These are phyloP conservation scores for Chesias legatella DNA, from an alignment of 2,888 invertebrate species.

Conservation along the genomic window DNA sequence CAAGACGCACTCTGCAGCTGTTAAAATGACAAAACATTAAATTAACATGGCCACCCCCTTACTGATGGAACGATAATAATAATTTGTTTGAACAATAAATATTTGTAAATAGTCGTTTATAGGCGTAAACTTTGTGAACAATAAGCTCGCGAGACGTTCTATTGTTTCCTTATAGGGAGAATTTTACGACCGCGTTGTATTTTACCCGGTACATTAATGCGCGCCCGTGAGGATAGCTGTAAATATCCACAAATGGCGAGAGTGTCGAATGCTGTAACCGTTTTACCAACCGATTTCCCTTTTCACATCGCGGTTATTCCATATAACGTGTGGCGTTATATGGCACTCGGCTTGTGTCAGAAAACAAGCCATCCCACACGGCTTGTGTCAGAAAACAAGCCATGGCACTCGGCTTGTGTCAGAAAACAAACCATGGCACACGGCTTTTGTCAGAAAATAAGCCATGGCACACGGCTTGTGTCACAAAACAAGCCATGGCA, in stretches of 20 bases:
- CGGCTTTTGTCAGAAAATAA: too few species aligned
- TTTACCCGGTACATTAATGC: constrained; percentile 20
- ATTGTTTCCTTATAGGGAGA: constrained; percentile 19
- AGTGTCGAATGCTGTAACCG: not conserved
- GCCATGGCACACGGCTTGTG: too few species aligned
- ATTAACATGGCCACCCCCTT: constrained; percentile 13
- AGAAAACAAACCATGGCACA: too few species aligned
- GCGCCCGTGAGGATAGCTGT: constrained; percentile 7
- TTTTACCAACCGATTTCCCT: too few species aligned
- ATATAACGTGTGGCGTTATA: too few species aligned
- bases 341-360: too few species aligned
- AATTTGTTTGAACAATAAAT: constrained; percentile 27
- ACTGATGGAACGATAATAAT: constrained; percentile 31
- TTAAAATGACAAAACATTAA: constrained; percentile 3
- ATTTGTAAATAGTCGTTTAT: constrained; percentile 23
- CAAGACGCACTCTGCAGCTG: constrained; percentile 1
- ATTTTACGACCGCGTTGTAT: constrained; percentile 12
- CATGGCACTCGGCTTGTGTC: too few species aligned
- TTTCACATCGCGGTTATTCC: too few species aligned
- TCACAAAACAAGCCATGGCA: too few species aligned
- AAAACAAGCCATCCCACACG: too few species aligned
- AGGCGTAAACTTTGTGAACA: constrained; percentile 20
- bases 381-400: too few species aligned
- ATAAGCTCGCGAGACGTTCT: constrained; percentile 16
- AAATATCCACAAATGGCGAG: constrained; percentile 9